Evolutionary conservation across 2,888 invertebrate species (phyloP).

Genomic region (Eilema depressum): DNA sequence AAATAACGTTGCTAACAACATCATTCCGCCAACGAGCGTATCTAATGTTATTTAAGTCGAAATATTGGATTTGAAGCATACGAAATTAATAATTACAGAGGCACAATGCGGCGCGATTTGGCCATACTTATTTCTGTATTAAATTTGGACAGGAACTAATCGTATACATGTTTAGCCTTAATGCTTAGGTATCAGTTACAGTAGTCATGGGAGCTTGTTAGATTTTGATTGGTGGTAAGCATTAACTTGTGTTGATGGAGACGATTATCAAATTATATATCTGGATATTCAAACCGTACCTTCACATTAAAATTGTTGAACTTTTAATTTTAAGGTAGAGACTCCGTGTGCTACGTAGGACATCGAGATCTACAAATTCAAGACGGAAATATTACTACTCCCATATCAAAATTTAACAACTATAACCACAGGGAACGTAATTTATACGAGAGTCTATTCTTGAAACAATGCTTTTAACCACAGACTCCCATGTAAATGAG

Average conservation of each 20-base stretch:
- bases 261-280: background rate
- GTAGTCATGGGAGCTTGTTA: conserved; percentile 26
- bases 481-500: too few species aligned
- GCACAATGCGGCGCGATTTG: conserved; percentile 63
- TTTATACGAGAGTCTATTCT: background rate
- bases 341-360: too few species aligned
- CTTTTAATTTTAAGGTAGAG: background rate
- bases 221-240: conserved; percentile 21
- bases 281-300: background rate
- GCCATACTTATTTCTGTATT: conserved; percentile 45
- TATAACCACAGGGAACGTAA: background rate
- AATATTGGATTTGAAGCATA: conserved; percentile 81
- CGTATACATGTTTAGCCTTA: conserved; percentile 28
- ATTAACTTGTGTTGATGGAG: background rate
- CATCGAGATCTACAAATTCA: too few species aligned
- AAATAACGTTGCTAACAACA: conserved; percentile 78
- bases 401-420: too few species aligned
- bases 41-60: conserved; percentile 75
- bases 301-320: background rate
- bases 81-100: conserved; percentile 81
- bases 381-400: too few species aligned
- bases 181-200: conserved; percentile 44
- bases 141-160: conserved; percentile 46
- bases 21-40: conserved; percentile 77
- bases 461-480: background rate